Evolutionary conservation across 2,113 vertebrate genomes (phyloP), one percentile per base, ranked within the genome.

Genomic region (Typhlomys cinereus): DNA sequence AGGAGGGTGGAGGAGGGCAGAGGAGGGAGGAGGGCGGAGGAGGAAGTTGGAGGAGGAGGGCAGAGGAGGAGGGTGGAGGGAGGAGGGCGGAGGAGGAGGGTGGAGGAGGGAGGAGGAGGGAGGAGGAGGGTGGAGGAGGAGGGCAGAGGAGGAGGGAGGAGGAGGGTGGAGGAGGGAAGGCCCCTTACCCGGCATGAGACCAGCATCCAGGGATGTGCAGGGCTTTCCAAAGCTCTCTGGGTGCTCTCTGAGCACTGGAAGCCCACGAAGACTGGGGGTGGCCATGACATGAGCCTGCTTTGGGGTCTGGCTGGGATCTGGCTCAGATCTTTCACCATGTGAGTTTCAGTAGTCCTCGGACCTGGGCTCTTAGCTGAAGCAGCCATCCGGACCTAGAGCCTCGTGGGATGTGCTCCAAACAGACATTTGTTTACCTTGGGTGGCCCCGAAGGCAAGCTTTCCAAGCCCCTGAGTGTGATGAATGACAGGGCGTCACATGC

Each of bases 361-460:
- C 0, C 5, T 23, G 21, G 41, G 8, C 46, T 48, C 12, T 39
- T 7, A 0, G 27, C 1, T 20, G 46, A 41, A 13, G 57, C 8
- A 0, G 2, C 11, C 23, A 0, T 25, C 12, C 21, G 11, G 8
- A 25, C 17, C 4, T 4, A 17, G 27, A 6, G 34, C 46, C 6
- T 10, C 0, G 0, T 2, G 20, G 39, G 27, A 18, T 48, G 23
- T n/a, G 2, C 31, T n/a, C 17, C 52, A 12, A 62, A 21, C 5
- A 34, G 57, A 5, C 34, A 46, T 13, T 23, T 85, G 13, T n/a
- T 85, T 12, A 59, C 7, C 18, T 20, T 50, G 54, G 62, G n/a
- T 69, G 52, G 39, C 14, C 8, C n/a, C 23, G 67, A 27, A n/a
- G 50, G 62, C 17, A 39, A 52, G 50, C 44, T 50, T 23, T 70